phyloP scores from a whole-genome alignment of 30 jellyfish, hydroid and myxozoan species.

The Aurelia sp. region DNA sequence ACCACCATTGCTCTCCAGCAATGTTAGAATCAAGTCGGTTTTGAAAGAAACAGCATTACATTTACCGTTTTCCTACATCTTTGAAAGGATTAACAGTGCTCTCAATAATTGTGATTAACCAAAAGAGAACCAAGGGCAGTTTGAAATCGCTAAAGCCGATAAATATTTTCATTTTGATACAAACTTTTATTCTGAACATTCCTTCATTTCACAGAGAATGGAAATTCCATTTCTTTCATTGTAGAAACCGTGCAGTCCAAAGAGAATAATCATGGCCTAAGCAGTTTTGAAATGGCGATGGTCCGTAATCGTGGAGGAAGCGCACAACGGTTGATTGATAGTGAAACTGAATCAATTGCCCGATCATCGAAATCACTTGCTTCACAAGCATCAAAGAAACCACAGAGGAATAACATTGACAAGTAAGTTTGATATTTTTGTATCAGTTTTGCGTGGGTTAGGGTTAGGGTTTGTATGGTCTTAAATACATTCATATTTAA shows the following conservation, averaged over 20 bases:
- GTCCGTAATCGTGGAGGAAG: conserved; percentile 72
- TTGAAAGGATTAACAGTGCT: too few species aligned
- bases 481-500: too few species aligned
- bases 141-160: too few species aligned
- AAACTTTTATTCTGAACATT: too few species aligned
- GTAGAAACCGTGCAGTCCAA: conserved; percentile 32
- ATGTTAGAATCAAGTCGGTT: too few species aligned
- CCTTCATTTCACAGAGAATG: too few species aligned
- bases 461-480: background rate
- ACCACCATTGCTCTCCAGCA: too few species aligned
- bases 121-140: too few species aligned
- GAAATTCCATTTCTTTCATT: background rate
- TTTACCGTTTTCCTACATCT: too few species aligned
- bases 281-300: conserved; percentile 96
- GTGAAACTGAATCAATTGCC: conserved; percentile 38
- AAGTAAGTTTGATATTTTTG: conserved; percentile 21
- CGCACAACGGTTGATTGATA: conserved; percentile 56
- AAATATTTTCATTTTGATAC: too few species aligned
- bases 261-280: conserved; percentile 59
- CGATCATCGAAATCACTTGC: conserved; percentile 53
- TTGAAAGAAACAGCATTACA: too few species aligned
- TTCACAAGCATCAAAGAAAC: conserved; percentile 19
- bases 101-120: too few species aligned
- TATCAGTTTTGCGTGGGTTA: background rate
- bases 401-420: conserved; percentile 33